These are phyloP conservation scores for Macropus fuliginosus DNA, from an alignment of 2,797 vertebrate genomes.

Conservation along the genomic window DNA sequence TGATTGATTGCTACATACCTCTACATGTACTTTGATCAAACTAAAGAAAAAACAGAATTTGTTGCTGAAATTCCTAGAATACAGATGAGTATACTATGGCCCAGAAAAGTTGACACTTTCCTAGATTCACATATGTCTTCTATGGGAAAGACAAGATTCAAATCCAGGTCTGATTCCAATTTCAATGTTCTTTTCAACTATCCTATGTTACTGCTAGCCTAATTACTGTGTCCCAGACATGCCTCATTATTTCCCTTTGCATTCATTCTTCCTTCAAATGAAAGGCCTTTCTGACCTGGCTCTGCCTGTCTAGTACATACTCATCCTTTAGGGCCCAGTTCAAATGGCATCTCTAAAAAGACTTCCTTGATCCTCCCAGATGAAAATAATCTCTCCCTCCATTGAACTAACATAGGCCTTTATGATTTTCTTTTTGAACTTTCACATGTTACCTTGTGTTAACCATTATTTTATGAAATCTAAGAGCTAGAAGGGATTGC, in stretches of 20 bases:
- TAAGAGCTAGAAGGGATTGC: not conserved
- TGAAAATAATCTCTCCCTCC: constrained; percentile 4
- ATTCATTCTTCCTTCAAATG: constrained; percentile 5
- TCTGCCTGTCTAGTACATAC: not conserved
- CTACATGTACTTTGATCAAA: not conserved
- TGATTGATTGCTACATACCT: not conserved
- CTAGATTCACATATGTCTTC: not conserved
- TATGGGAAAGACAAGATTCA: not conserved
- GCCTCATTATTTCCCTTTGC: not conserved
- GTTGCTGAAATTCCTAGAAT: not conserved
- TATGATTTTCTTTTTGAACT: not conserved
- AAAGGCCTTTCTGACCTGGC: not conserved
- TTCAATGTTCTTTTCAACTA: not conserved
- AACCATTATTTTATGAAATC: constrained; percentile 35
- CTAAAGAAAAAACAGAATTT: not conserved
- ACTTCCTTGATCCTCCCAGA: not conserved
- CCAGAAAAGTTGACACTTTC: not conserved
- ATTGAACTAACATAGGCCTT: constrained; percentile 8
- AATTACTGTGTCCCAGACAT: not conserved
- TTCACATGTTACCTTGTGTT: constrained; percentile 1
- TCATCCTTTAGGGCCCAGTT: constrained; percentile 1
- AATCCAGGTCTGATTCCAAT: not conserved
- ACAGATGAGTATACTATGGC: not conserved
- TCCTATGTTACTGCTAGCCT: not conserved
- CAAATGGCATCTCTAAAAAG: not conserved